Base-by-base conservation (phyloP, 64 coral and sea anemone species). In the Pachyseris speciosa region DNA sequence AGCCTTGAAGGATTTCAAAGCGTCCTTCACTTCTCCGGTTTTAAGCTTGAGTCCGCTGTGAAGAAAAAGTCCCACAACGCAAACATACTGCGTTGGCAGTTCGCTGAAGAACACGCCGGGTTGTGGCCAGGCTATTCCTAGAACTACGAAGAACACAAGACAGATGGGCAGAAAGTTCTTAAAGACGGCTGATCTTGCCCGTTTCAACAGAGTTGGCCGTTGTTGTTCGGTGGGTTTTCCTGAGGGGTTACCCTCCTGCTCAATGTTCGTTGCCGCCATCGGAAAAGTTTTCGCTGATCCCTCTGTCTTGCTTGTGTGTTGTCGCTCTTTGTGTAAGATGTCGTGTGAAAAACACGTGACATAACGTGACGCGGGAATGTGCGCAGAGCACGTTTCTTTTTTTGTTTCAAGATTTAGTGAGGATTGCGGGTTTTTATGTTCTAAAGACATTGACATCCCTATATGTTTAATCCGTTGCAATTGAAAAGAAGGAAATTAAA, bases 31-130 rank as follows among this genome's bases (percentile, higher is more conserved):
- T 75, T 94, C 92, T 36, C 92, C 92, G 9, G 92, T 94, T 74
- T 84, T 88, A 29, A 94, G 67, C 49, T 94, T 94, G 26, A 94
- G 67, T 39, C 92, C 92, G 36, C 92, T 94, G 66, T 94, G 92
- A 51, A 89, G 70, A 83, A 94, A 94, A 0, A 94, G 20, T 13
- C 77, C 50, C 17, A 94, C 86, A 6, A 94, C 87, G 43, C 92
- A 94, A 36, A 94, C 71, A 55, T 89, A 94, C 26, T 94, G 92
- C 30, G 92, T 94, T 37, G 92, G 92, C 9, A 86, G 67, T 94
- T 94, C 79, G 86, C 92, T 94, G 39, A 94, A 89, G 69, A 89
- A 94, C 3, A 89, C 66, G 5, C 92, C 92, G 6, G 92, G 92
- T 43, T 88, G 37, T 19, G 92, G 92, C n/a, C 65, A 65, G 10